phyloP scores from a whole-genome alignment of 2,113 vertebrate species.

The Crotophaga sulcirostris region DNA sequence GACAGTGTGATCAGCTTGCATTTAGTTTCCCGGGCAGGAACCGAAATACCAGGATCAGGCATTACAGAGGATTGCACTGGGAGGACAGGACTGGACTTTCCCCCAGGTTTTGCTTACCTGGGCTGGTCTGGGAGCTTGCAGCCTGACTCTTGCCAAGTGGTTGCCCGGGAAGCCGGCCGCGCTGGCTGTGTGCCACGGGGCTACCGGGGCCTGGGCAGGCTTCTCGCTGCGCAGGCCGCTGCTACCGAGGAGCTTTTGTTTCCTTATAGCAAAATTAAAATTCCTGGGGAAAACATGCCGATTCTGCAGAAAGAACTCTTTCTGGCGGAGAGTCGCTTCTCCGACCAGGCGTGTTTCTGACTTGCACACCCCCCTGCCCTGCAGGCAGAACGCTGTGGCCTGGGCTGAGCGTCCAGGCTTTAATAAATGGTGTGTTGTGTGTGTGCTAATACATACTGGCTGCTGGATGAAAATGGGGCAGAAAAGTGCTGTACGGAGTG shows the following conservation, averaged over 20 bases:
- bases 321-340: not conserved
- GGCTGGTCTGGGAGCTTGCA: not conserved
- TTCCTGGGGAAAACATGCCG: not conserved
- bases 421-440: slow-evolving; percentile 2
- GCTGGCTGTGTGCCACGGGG: not conserved
- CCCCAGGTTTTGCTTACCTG: slow-evolving; percentile 3
- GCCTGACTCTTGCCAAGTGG: not conserved
- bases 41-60: not conserved
- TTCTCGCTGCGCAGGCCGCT: not conserved
- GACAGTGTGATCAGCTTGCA: not conserved
- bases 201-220: not conserved
- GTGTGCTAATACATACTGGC: not conserved
- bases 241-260: slow-evolving; percentile 37
- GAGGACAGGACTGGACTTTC: not conserved
- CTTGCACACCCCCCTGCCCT: not conserved
- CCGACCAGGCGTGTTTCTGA: not conserved
- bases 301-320: slow-evolving; percentile 23
- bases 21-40: not conserved
- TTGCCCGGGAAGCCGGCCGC: not conserved
- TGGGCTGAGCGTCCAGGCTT: not conserved
- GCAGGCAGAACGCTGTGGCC: not conserved
- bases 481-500: not conserved
- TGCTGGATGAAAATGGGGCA: not conserved
- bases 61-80: accelerated
- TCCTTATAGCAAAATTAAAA: slow-evolving; percentile 14